phyloP scores from a whole-genome alignment of 2,888 invertebrate species.

The Drosophila subquinaria region DNA sequence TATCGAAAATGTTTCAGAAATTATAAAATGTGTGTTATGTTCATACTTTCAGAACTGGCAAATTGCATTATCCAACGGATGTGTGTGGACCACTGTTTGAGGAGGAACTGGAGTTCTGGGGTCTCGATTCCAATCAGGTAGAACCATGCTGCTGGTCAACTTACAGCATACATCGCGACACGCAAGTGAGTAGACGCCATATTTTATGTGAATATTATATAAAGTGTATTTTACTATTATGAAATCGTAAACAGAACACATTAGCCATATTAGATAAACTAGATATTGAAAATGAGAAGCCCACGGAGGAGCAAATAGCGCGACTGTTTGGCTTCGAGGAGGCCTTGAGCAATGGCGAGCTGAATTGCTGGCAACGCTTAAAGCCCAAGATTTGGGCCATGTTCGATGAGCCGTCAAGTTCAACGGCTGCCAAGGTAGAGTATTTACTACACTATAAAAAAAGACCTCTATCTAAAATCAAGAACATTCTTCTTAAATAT shows the following conservation, averaged over 20 bases:
- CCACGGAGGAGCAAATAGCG: conserved; percentile 96
- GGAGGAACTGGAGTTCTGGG: conserved; percentile 98
- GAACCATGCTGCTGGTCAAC: conserved; percentile 99
- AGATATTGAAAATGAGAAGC: conserved; percentile 96
- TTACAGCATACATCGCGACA: conserved; percentile 94
- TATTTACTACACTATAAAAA: too few relatives aligned
- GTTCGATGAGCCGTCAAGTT: conserved; percentile 98
- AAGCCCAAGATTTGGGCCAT: conserved; percentile 97
- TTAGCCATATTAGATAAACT: conserved; percentile 97
- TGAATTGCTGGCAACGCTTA: conserved; percentile 94
- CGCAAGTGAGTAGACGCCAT: conserved; percentile 88
- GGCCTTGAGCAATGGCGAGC: conserved; percentile 91
- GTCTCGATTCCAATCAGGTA: conserved; percentile 98
- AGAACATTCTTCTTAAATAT: too few relatives aligned
- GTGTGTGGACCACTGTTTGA: conserved; percentile 99
- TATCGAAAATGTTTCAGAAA: too few relatives aligned
- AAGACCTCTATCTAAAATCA: too few relatives aligned
- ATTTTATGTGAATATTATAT: not conserved
- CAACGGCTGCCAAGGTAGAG: conserved; percentile 93
- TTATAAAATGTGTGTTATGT: not conserved
- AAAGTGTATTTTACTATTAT: not conserved
- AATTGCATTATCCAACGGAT: conserved; percentile 97
- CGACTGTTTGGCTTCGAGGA: conserved; percentile 96
- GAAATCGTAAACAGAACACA: conserved; percentile 89
- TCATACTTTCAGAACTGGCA: conserved; percentile 90